A percentile compares a stretch with the other conserved stretches of the same genome.
Evolutionary conservation across 2,888 invertebrate genomes (phyloP).

Genomic region (Thecocarcelia acutangulata): DNA sequence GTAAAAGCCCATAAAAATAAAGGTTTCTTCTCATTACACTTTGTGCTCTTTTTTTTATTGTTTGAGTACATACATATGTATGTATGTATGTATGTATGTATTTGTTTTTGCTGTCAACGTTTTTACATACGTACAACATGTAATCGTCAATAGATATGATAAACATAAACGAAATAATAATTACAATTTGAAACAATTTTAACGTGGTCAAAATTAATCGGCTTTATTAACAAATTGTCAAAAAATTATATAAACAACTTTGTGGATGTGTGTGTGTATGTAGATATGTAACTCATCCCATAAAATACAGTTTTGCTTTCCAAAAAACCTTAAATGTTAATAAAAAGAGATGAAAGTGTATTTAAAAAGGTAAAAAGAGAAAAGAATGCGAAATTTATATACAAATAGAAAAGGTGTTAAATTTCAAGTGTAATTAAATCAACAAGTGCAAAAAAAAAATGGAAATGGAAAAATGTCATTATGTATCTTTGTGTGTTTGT

Average conservation of each 20-base stretch:
- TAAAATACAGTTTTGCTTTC: too few relatives aligned
- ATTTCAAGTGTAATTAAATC: slow-evolving; percentile 17
- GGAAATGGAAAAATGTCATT: too few relatives aligned
- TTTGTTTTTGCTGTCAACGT: too few relatives aligned
- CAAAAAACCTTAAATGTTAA: neutral
- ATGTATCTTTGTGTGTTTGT: neutral
- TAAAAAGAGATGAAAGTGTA: slow-evolving; percentile 24
- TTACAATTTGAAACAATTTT: too few relatives aligned
- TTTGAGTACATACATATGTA: slow-evolving; percentile 3
- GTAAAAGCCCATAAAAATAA: slow-evolving; percentile 24
- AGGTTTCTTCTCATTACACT: slow-evolving; percentile 52
- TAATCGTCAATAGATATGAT: too few relatives aligned
- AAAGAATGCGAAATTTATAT: neutral
- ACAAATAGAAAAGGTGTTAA: slow-evolving; percentile 10
- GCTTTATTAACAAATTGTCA: slow-evolving; percentile 1
- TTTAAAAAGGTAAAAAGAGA: neutral
- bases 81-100: too few relatives aligned
- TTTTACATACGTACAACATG: too few relatives aligned
- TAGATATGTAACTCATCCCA: too few relatives aligned
- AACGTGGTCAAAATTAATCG: too few relatives aligned
- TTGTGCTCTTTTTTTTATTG: slow-evolving; percentile 48
- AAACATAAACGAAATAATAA: too few relatives aligned
- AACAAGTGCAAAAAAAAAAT: slow-evolving; percentile 54
- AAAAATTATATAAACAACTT: neutral
- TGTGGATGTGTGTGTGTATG: too few relatives aligned